Evolutionary conservation across 2,797 vertebrate genomes (phyloP).

Genomic region (Steatocranus sp.): DNA sequence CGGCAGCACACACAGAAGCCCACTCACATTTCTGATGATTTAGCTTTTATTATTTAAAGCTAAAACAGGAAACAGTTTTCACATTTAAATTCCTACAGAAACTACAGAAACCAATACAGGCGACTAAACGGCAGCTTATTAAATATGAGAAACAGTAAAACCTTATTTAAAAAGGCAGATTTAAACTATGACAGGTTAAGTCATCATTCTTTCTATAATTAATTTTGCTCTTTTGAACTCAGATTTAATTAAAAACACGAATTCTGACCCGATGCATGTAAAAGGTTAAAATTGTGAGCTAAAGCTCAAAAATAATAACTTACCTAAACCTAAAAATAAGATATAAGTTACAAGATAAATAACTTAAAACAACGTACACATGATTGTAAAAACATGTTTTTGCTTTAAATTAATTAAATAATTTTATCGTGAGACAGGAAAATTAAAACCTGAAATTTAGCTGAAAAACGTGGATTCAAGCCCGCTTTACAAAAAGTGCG

Average conservation of each 20-base stretch:
- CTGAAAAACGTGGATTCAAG: neutral
- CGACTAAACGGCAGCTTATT: neutral
- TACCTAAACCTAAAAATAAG: neutral
- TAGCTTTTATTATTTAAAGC: neutral
- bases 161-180: neutral
- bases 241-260: neutral
- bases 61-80: neutral
- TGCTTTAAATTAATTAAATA: neutral
- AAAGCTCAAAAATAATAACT: neutral
- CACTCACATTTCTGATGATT: neutral
- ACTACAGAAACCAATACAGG: neutral
- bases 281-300: neutral
- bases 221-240: neutral
- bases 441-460: neutral
- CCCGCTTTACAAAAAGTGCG: neutral
- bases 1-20: neutral
- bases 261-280: neutral
- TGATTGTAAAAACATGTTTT: neutral
- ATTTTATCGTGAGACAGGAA: neutral
- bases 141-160: neutral
- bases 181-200: neutral
- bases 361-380: neutral
- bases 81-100: neutral
- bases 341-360: neutral
- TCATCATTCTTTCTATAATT: neutral